phyloP scores from a whole-genome alignment of 23 tunicate genomes.

The Oikopleura albicans region DNA sequence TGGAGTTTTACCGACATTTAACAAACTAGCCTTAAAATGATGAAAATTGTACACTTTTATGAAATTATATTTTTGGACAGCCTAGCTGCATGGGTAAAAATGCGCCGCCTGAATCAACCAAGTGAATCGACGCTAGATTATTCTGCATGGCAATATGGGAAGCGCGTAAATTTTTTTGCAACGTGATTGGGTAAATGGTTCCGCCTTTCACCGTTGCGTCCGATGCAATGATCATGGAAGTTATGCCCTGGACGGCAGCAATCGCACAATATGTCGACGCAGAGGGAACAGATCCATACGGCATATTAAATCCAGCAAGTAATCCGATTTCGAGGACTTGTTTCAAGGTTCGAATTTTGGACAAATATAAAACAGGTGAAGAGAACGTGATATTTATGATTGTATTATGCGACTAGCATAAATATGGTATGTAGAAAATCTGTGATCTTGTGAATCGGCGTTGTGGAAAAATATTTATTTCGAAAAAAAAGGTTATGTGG shows the following conservation, averaged over 20 bases:
- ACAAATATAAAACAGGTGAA: no score
- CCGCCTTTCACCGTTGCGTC: slow-evolving; percentile 28
- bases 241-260: slow-evolving; percentile 52
- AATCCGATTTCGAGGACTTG: slow-evolving; percentile 10
- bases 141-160: slow-evolving; percentile 55
- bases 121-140: slow-evolving; percentile 37
- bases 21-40: no score
- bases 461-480: no score
- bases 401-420: no score
- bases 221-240: neutral
- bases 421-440: no score
- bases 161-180: slow-evolving; percentile 25
- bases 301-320: slow-evolving; percentile 26
- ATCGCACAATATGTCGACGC: slow-evolving; percentile 49
- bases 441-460: no score
- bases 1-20: no score
- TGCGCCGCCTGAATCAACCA: slow-evolving; percentile 90
- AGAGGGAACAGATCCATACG: slow-evolving; percentile 69
- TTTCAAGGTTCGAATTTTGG: no score
- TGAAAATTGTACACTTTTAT: no score
- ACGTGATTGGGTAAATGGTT: slow-evolving; percentile 52
- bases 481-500: no score
- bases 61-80: slow-evolving; percentile 51
- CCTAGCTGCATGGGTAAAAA: slow-evolving; percentile 81
- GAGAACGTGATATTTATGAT: no score